Base-by-base conservation (phyloP, 1,140 invertebrate species). In the Drosophila fuyamai region DNA sequence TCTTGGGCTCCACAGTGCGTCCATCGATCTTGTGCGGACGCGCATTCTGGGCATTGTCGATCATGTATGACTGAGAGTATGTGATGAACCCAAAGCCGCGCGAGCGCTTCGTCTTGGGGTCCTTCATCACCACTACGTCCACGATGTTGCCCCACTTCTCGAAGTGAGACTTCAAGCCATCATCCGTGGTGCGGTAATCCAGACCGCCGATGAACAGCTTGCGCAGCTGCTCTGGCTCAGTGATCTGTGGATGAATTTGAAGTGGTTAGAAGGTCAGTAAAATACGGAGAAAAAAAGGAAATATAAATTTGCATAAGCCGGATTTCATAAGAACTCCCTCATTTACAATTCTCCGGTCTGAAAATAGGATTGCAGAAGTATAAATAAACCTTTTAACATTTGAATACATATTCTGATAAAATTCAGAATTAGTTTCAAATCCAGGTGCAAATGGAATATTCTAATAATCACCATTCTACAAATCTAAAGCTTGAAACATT, bases 41-140 rank as follows among this genome's bases (percentile, higher is more conserved):
- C 38, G 96, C 96, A 86, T 95, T 95, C 93, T 99, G 98, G 1
- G 98, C 98, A 93, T 97, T 97, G 94, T 99, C 98, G 47, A 99
- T 97, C 97, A 98, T 98, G 73, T 96, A 95, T 10, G 97, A 96
- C 76, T 95, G 93, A 1, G 97, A 97, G 92, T 98, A 99, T 1
- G 98, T 99, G 29, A 99, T 98, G 91, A 99, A 99, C 13, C 98
- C 98, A 94, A 99, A 99, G 1, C 98, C 98, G 80, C 98, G 94
- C 0, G 98, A 99, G 65, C 96, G 93, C 82, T 97, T 97, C 1
- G 98, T 99, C 82, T 97, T 96, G 0, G 98, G 97, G 93, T 99
- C 98, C 91, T 98, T 98, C 98, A 99, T 99, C 0, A 99, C 98
- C 10, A 99, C 97, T 50, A 98, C 98, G 93, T 99, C 98, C 0